Percentiles rank a stretch among this genome's conserved stretches.
Conservation (phyloP, 2,888 invertebrate species). For the Creontiades dilutus region DNA sequence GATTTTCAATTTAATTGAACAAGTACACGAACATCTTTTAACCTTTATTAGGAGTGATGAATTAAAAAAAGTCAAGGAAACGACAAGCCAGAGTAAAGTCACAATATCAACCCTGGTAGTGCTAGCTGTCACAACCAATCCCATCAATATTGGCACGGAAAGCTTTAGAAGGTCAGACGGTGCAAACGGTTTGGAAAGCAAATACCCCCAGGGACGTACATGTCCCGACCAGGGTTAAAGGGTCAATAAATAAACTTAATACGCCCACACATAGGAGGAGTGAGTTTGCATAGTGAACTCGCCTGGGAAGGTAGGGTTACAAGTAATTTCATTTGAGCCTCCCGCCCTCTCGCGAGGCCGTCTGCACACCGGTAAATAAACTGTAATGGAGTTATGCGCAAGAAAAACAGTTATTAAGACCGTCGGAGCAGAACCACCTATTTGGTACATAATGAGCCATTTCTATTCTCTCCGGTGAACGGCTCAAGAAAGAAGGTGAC, state of each 20-base stretch:
- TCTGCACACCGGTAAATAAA: conserved; percentile 47
- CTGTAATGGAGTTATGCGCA: conserved; percentile 56
- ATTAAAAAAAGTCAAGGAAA: too few relatives aligned
- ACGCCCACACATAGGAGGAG: background rate
- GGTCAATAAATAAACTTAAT: conserved; percentile 42
- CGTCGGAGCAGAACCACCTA: conserved; percentile 39
- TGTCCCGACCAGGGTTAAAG: conserved; percentile 12
- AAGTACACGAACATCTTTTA: too few relatives aligned
- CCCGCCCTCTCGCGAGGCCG: background rate
- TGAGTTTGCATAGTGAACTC: conserved; percentile 29
- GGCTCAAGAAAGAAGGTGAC: conserved; percentile 51
- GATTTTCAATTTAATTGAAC: too few relatives aligned
- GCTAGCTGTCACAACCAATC: too few relatives aligned
- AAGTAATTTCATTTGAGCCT: conserved; percentile 32
- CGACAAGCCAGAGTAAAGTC: too few relatives aligned
- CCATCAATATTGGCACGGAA: background rate
- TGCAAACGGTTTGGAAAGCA: background rate
- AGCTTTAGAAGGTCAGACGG: background rate
- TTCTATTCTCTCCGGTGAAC: conserved; percentile 52
- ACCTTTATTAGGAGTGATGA: too few relatives aligned
- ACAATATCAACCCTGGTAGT: too few relatives aligned
- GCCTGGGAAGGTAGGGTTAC: conserved; percentile 15
- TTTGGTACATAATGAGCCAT: conserved; percentile 54
- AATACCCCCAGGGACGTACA: background rate
- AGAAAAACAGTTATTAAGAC: conserved; percentile 62